Evolutionary conservation across 2,113 vertebrate genomes (phyloP), one percentile per base, ranked within the genome.

Genomic region (Archocentrus centrarchus): DNA sequence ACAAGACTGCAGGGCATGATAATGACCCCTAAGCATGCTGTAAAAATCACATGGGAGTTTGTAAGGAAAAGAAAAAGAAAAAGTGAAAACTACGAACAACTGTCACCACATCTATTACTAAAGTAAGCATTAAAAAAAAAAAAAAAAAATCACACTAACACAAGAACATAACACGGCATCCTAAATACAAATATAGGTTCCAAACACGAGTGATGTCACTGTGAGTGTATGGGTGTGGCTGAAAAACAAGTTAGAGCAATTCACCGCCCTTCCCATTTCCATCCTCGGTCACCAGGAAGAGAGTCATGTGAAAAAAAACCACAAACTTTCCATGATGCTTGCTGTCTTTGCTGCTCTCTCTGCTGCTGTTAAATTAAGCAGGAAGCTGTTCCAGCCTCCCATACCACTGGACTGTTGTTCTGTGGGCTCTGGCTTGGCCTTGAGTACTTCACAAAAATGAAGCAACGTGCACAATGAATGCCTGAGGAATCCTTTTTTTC

Each of bases 281-380:
- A 90, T 87, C 84, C 79, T 75, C 20, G 15, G 78, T 84, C 87
- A 93, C 79, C 93, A 92, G 91, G 88, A 93, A 93, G 88, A 94
- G 82, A 79, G 77, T 93, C 89, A 86, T 92, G 44, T 87, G 80
- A 75, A 59, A 76, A 92, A 94, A 93, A 1, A 8, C 87, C 91
- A 91, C 91, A 92, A 86, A 92, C 86, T 94, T 92, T 94, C 94
- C 94, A 94, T 94, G 90, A 93, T 91, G 80, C 82, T 70, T 39
- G 2, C 79, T 50, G 76, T 20, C 79, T 20, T 84, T 41, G 75
- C 70, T 82, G 53, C 77, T 59, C 53, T 30, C 53, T 66, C 60
- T 78, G 44, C 58, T 73, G 64, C 57, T 77, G 75, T 77, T 86
- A 57, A 82, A 39, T 79, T 41, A 81, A 41, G 14, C 70, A 86